Evolutionary conservation across 2,113 vertebrate species (phyloP).

Genomic region (Onychorhynchus coronatus): DNA sequence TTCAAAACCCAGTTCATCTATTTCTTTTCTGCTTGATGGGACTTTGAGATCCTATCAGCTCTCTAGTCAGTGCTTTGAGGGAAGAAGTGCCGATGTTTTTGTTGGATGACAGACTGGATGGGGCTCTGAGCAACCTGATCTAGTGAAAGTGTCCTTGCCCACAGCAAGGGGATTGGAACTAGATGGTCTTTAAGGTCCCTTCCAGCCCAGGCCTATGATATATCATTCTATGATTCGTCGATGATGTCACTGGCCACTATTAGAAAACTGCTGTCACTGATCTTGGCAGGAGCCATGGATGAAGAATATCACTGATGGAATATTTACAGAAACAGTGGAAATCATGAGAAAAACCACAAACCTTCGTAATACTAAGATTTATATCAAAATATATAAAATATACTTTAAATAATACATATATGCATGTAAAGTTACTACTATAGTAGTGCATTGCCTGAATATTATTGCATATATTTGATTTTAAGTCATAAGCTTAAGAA

Average conservation of each 20-base stretch:
- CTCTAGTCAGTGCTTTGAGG: not conserved
- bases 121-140: not conserved
- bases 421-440: not conserved
- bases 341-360: accelerated
- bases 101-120: not conserved
- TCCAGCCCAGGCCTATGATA: not conserved
- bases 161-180: not conserved
- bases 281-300: not conserved
- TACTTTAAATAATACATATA: not conserved
- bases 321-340: not conserved
- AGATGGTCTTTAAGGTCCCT: not conserved
- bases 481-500: not conserved
- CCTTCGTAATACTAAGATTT: not conserved
- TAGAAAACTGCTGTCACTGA: not conserved
- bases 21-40: not conserved
- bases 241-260: not conserved
- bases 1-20: not conserved
- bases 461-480: not conserved
- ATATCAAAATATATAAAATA: not conserved
- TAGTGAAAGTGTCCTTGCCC: not conserved
- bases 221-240: not conserved
- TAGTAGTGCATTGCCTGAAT: not conserved
- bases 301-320: not conserved
- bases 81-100: not conserved
- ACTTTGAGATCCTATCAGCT: not conserved